These are phyloP conservation scores for Agelastica alni DNA, from an alignment of 2,888 invertebrate genomes.

Conservation along the genomic window DNA sequence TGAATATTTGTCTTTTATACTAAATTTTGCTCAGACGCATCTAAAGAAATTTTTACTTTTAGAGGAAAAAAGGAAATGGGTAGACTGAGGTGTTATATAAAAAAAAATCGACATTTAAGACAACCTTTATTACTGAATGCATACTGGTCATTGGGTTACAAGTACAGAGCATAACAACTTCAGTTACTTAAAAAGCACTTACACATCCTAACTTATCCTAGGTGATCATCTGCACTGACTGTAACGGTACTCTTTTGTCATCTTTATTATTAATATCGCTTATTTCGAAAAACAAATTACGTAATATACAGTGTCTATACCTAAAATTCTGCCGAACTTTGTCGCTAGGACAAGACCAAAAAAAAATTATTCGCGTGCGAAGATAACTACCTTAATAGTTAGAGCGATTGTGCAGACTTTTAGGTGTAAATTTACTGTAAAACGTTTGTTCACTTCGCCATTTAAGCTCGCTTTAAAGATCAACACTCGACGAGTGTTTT, in stretches of 20 bases:
- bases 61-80: too few relatives aligned
- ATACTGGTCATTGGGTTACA: slow-evolving; percentile 62
- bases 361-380: too few relatives aligned
- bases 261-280: slow-evolving; percentile 37
- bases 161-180: slow-evolving; percentile 59
- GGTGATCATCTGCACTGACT: slow-evolving; percentile 51
- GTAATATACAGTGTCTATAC: slow-evolving; percentile 37
- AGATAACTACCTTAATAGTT: too few relatives aligned
- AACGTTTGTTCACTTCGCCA: slow-evolving; percentile 16
- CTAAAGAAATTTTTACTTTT: too few relatives aligned
- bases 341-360: too few relatives aligned
- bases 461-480: not conserved
- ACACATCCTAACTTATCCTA: slow-evolving; percentile 55
- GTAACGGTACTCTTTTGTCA: slow-evolving; percentile 26
- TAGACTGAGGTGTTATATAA: too few relatives aligned
- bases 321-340: slow-evolving; percentile 22
- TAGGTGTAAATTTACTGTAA: slow-evolving; percentile 25
- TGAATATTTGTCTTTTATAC: too few relatives aligned
- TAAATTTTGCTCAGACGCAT: too few relatives aligned
- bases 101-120: slow-evolving; percentile 61
- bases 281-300: too few relatives aligned
- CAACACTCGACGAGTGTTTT: too few relatives aligned
- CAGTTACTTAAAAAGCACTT: slow-evolving; percentile 59
- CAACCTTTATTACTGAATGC: slow-evolving; percentile 64
- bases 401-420: slow-evolving; percentile 28